phyloP scores from a whole-genome alignment of 2,113 vertebrate genomes.

The Spilogale gracilis region DNA sequence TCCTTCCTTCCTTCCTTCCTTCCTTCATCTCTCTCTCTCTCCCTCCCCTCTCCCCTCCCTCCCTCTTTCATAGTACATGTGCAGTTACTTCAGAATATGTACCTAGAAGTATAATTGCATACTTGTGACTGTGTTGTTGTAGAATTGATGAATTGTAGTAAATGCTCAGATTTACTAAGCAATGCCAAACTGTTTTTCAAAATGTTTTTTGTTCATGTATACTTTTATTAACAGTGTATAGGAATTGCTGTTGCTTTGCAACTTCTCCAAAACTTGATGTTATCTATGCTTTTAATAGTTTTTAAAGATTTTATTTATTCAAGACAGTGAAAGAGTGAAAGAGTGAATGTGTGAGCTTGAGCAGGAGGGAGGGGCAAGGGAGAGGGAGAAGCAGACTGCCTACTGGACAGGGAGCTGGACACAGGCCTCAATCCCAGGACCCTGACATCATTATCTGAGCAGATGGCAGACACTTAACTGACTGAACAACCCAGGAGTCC shows the following conservation, averaged over 20 bases:
- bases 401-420: no score
- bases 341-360: no score
- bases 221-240: neutral
- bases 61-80: neutral
- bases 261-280: neutral
- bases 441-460: no score
- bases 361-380: no score
- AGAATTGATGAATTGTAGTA: neutral
- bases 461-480: no score
- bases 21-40: neutral
- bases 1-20: neutral
- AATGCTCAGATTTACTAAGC: neutral
- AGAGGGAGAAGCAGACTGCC: no score
- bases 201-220: neutral
- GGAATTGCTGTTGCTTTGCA: neutral
- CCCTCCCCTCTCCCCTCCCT: no score
- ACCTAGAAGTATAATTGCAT: neutral
- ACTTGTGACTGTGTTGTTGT: neutral
- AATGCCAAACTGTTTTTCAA: neutral
- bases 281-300: neutral
- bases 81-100: neutral
- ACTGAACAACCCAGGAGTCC: no score
- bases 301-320: no score
- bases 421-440: no score
- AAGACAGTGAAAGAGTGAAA: no score